A percentile compares a stretch with the other conserved stretches of the same genome.
Conservation (phyloP, 2,797 vertebrate genomes). For the Phataginus tetradactyla region DNA sequence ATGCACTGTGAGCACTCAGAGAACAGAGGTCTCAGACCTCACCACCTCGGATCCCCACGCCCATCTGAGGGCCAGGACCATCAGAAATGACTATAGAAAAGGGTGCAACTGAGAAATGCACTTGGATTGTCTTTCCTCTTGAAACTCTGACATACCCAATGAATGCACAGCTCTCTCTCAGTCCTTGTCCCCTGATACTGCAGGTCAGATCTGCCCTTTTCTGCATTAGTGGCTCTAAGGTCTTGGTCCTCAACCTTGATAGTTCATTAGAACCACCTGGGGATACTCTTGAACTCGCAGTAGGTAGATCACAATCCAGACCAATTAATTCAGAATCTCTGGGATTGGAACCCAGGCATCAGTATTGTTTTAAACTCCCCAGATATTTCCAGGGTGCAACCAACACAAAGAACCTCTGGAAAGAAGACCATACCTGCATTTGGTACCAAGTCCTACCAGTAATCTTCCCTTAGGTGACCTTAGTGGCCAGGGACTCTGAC, state of each 20-base stretch:
- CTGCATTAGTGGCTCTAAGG: neutral
- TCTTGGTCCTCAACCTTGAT: neutral
- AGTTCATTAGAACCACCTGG: neutral
- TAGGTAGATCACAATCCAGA: neutral
- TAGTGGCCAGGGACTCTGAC: neutral
- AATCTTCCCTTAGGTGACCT: neutral
- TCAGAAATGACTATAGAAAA: neutral
- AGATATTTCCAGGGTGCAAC: neutral
- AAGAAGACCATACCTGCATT: neutral
- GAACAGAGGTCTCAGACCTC: neutral
- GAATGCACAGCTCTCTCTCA: neutral
- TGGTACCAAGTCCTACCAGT: neutral
- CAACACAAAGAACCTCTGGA: neutral
- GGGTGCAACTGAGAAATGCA: neutral
- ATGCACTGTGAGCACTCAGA: neutral
- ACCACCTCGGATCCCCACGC: neutral
- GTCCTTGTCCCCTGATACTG: neutral
- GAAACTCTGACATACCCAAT: neutral
- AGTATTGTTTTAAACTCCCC: neutral
- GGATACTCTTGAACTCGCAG: neutral
- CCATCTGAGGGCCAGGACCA: neutral
- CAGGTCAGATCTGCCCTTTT: neutral
- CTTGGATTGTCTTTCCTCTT: neutral
- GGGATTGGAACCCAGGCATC: neutral
- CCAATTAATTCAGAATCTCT: conserved; percentile 16